Evolutionary conservation across 2,797 vertebrate genomes (phyloP).

Genomic region (Luscinia megarhynchos): DNA sequence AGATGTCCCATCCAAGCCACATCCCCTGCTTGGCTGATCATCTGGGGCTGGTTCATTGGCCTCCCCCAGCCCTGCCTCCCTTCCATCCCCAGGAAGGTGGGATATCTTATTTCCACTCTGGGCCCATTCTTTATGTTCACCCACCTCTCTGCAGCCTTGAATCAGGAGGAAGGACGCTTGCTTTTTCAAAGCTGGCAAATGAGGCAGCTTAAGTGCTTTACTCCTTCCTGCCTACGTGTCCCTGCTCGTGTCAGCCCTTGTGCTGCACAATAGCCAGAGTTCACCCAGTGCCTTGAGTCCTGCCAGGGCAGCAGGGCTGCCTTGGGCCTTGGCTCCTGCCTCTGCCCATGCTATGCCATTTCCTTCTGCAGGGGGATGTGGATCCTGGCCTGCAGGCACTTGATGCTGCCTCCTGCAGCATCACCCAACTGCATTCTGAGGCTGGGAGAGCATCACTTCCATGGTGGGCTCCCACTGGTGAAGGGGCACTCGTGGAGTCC

Average conservation of each 20-base stretch:
- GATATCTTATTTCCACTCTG: neutral
- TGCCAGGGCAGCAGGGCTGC: rapidly evolving
- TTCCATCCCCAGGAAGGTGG: neutral
- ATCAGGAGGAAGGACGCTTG: rapidly evolving
- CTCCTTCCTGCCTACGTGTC: conserved; percentile 39
- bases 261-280: neutral
- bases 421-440: rapidly evolving
- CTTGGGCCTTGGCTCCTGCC: neutral
- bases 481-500: neutral
- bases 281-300: neutral
- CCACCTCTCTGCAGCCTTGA: neutral
- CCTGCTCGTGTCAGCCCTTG: neutral
- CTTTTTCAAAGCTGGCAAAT: neutral
- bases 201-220: neutral
- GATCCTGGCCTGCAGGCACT: neutral
- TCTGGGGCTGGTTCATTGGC: neutral
- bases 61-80: neutral
- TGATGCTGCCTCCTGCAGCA: neutral
- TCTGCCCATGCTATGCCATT: neutral
- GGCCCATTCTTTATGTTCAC: neutral
- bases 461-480: rapidly evolving
- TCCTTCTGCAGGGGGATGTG: neutral
- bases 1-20: neutral
- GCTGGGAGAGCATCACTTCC: rapidly evolving
- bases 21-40: neutral